Conservation (phyloP, 1,140 invertebrate species). For the Ericerus pela region DNA sequence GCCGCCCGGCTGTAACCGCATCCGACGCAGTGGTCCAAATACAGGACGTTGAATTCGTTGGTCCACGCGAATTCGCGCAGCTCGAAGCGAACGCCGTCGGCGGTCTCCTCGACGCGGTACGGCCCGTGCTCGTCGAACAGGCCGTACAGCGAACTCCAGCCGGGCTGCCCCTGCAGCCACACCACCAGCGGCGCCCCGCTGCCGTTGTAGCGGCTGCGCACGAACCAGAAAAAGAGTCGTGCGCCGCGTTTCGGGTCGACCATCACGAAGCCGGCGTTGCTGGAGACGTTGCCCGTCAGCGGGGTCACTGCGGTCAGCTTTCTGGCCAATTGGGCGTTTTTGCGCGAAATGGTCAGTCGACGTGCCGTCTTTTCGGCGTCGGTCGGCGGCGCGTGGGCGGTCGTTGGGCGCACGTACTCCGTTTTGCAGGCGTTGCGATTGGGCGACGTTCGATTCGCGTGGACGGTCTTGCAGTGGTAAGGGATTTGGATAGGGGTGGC, state of each 20-base stretch:
- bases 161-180: constrained; percentile 77
- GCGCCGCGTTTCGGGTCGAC: constrained; percentile 59
- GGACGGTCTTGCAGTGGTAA: too few species aligned
- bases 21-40: constrained; percentile 52
- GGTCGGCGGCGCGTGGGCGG: too few species aligned
- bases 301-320: too few species aligned
- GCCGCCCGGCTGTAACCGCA: constrained; percentile 44
- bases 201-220: constrained; percentile 41
- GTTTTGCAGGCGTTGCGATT: too few species aligned
- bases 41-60: constrained; percentile 34
- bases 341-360: too few species aligned
- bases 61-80: constrained; percentile 19
- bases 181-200: constrained; percentile 41
- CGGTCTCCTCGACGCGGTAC: constrained; percentile 23
- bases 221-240: constrained; percentile 81
- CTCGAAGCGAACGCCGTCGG: constrained; percentile 26
- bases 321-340: too few species aligned
- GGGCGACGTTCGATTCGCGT: too few species aligned
- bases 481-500: too few species aligned
- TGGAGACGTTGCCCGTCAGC: neutral
- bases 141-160: constrained; percentile 61
- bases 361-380: too few species aligned
- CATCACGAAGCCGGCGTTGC: constrained; percentile 30
- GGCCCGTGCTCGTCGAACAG: constrained; percentile 58
- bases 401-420: too few species aligned